Percentiles rank a stretch among this genome's conserved stretches.
Conservation (phyloP, 2,888 invertebrate genomes). For the Temnothorax rugatulus region DNA sequence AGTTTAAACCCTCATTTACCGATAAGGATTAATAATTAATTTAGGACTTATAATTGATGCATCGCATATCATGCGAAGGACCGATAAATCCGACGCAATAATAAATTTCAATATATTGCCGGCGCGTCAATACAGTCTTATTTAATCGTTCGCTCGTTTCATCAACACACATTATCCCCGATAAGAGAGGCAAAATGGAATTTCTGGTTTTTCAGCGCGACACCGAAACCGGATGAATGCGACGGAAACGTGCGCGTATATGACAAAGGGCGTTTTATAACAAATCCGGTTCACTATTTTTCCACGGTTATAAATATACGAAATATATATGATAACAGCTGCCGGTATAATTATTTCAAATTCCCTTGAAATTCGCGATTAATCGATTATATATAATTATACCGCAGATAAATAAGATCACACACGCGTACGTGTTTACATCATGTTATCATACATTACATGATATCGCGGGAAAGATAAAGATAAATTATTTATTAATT, state of each 20-base stretch:
- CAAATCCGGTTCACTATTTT: conserved; percentile 39
- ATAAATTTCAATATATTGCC: conserved; percentile 41
- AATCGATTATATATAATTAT: conserved; percentile 29
- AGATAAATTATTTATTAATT: not conserved
- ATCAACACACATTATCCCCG: conserved; percentile 22
- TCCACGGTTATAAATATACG: conserved; percentile 36
- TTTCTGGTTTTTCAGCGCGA: conserved; percentile 38
- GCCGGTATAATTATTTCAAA: conserved; percentile 19
- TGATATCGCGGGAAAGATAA: not conserved
- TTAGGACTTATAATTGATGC: conserved; percentile 49
- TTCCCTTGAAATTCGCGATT: conserved; percentile 19
- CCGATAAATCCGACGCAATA: not conserved
- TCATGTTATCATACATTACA: not conserved
- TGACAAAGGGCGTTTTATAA: conserved; percentile 43
- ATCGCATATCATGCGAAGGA: conserved; percentile 9
- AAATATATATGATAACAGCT: conserved; percentile 34
- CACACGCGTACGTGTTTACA: too few relatives aligned
- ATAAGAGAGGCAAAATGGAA: conserved; percentile 15
- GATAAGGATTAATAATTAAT: conserved; percentile 57
- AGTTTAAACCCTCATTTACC: conserved; percentile 53
- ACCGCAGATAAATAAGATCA: not conserved
- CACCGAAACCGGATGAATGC: conserved; percentile 26
- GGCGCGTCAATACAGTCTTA: conserved; percentile 21
- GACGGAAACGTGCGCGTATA: conserved; percentile 14
- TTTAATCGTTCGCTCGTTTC: conserved; percentile 39